A percentile compares a stretch with the other conserved stretches of the same genome.
Evolutionary conservation across 37 sponge, comb jelly and placozoan species (phyloP).

Genomic region (Spongia lamella): DNA sequence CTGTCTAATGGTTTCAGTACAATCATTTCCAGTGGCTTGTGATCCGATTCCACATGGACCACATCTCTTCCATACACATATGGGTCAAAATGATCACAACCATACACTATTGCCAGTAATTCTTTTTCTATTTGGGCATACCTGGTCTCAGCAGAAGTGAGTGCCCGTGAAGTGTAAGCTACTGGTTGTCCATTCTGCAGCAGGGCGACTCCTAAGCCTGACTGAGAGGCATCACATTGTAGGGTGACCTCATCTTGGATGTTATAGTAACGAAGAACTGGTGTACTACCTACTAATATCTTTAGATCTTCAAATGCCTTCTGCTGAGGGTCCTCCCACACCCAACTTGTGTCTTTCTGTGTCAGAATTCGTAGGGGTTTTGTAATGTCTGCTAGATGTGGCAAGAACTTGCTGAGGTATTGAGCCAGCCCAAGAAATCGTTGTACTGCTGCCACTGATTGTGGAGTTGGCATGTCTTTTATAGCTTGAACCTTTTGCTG

Average conservation of each 20-base stretch:
- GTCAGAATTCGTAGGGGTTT: slow-evolving; percentile 37
- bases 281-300: slow-evolving; percentile 18
- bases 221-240: slow-evolving; percentile 40
- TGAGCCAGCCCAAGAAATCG: slow-evolving; percentile 19
- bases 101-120: slow-evolving; percentile 51
- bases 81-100: slow-evolving; percentile 44
- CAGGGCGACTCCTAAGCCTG: too few relatives aligned
- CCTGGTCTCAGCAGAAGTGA: slow-evolving; percentile 25
- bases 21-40: slow-evolving; percentile 41
- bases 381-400: slow-evolving; percentile 36
- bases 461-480: slow-evolving; percentile 37
- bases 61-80: slow-evolving; percentile 39
- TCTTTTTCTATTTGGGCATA: slow-evolving; percentile 58
- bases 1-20: slow-evolving; percentile 38
- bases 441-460: slow-evolving; percentile 43
- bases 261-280: slow-evolving; percentile 43
- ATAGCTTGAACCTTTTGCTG: too few relatives aligned
- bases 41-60: slow-evolving; percentile 42
- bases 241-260: slow-evolving; percentile 15
- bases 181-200: too few relatives aligned
- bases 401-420: too few relatives aligned
- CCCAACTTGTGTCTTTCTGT: slow-evolving; percentile 29
- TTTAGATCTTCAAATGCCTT: slow-evolving; percentile 36
- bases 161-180: slow-evolving; percentile 43
- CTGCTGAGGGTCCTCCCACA: slow-evolving; percentile 32